Evolutionary conservation across 2,888 invertebrate genomes (phyloP).

Genomic region (Cryptophagus acutangulus): DNA sequence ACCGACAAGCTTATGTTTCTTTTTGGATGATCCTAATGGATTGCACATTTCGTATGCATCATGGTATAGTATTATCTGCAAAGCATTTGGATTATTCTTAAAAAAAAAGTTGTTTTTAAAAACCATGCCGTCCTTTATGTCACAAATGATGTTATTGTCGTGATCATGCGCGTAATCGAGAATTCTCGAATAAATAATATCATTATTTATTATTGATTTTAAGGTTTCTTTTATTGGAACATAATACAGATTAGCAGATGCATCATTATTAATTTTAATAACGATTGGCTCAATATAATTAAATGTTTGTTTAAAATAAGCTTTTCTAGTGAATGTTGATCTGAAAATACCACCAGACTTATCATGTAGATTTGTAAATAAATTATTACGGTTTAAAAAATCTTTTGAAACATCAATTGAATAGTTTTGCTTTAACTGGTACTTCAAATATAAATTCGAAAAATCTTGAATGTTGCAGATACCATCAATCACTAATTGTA

Average conservation of each 20-base stretch:
- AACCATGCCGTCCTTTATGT: not conserved
- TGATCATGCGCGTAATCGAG: not conserved
- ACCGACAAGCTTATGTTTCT: constrained; percentile 32
- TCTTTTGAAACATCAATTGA: too few species aligned
- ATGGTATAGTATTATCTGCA: constrained; percentile 32
- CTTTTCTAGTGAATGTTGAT: too few species aligned
- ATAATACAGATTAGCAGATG: not conserved
- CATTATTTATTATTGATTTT: not conserved
- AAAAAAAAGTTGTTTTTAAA: constrained; percentile 14
- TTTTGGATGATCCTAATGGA: constrained; percentile 31
- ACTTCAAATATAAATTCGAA: too few species aligned
- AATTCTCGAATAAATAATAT: not conserved
- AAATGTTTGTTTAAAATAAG: too few species aligned
- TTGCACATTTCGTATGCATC: constrained; percentile 35
- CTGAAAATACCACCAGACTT: too few species aligned
- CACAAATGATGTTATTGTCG: not conserved
- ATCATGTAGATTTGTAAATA: too few species aligned
- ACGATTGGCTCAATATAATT: too few species aligned
- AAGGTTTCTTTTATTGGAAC: not conserved
- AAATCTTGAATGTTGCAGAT: too few species aligned
- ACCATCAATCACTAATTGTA: too few species aligned
- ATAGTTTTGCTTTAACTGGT: too few species aligned
- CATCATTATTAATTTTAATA: too few species aligned
- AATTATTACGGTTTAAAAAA: too few species aligned
- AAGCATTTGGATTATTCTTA: constrained; percentile 12